These are phyloP conservation scores for Mandrillus leucophaeus DNA, from an alignment of 2,113 vertebrate genomes.

Conservation along the genomic window DNA sequence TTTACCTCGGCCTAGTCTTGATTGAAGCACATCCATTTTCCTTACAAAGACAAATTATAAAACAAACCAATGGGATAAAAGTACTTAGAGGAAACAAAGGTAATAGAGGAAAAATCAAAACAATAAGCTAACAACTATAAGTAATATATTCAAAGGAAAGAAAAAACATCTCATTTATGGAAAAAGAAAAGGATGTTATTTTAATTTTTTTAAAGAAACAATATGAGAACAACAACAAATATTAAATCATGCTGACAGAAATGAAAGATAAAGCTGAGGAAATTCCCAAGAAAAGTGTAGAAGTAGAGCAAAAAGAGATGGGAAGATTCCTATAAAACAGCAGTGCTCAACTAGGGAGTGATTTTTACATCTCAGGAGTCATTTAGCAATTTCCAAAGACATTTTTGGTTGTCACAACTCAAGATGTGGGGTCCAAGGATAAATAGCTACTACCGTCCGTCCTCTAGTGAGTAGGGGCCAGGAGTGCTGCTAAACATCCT, in stretches of 20 bases:
- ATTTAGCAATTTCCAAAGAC: neutral
- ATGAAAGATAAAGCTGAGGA: slow-evolving; percentile 4
- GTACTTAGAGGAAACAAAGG: neutral
- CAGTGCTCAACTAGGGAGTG: neutral
- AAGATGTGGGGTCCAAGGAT: neutral
- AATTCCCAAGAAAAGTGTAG: neutral
- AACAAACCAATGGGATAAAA: neutral
- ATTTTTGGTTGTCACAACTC: neutral
- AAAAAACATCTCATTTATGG: neutral
- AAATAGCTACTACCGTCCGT: neutral
- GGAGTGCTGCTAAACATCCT: neutral
- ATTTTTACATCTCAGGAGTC: neutral
- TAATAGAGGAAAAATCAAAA: slow-evolving; percentile 1
- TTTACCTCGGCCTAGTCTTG: too few species aligned
- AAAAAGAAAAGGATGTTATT: neutral
- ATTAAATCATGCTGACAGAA: neutral
- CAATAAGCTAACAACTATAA: neutral
- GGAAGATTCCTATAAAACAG: neutral
- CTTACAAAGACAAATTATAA: neutral
- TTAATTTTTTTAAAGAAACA: neutral
- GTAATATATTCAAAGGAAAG: neutral
- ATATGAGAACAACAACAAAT: neutral
- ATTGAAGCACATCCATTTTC: too few species aligned
- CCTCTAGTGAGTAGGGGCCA: neutral
- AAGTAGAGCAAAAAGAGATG: neutral